Conservation (phyloP, 1,140 invertebrate species). For the Sogatella furcifera region DNA sequence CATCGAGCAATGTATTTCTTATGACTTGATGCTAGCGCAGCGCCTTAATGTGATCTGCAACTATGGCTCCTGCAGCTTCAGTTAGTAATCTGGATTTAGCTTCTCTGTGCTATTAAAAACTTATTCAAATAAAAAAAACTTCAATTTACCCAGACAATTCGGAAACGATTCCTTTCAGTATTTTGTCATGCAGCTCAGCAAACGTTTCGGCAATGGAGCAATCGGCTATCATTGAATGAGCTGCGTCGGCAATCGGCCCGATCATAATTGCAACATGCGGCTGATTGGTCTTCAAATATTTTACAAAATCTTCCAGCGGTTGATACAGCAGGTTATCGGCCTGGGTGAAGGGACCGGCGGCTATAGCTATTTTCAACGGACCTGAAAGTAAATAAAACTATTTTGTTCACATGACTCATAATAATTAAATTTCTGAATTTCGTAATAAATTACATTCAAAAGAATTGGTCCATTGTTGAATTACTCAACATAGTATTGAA, state of each 20-base stretch:
- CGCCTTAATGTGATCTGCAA: too few relatives aligned
- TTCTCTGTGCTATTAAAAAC: too few relatives aligned
- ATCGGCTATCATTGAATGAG: constrained; percentile 47
- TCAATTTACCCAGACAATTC: constrained; percentile 36
- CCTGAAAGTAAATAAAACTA: constrained; percentile 32
- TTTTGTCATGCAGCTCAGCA: constrained; percentile 56
- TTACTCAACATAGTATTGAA: too few relatives aligned
- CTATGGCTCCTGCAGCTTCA: too few relatives aligned
- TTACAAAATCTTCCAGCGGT: constrained; percentile 65
- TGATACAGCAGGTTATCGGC: constrained; percentile 65
- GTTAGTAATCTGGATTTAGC: too few relatives aligned
- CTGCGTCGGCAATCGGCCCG: constrained; percentile 72
- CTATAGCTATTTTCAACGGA: constrained; percentile 57
- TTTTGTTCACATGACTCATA: too few relatives aligned
- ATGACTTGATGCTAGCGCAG: too few relatives aligned
- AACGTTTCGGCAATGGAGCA: constrained; percentile 46
- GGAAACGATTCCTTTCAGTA: constrained; percentile 50
- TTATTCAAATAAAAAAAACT: too few relatives aligned
- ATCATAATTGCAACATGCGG: constrained; percentile 72
- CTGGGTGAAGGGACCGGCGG: constrained; percentile 71
- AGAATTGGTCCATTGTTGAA: too few relatives aligned
- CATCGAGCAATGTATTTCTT: too few relatives aligned
- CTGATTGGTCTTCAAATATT: constrained; percentile 50
- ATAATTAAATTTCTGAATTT: too few relatives aligned
- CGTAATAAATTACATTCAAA: too few relatives aligned